phyloP scores from a whole-genome alignment of 1,140 invertebrate species.

The Drosophila novamexicana region DNA sequence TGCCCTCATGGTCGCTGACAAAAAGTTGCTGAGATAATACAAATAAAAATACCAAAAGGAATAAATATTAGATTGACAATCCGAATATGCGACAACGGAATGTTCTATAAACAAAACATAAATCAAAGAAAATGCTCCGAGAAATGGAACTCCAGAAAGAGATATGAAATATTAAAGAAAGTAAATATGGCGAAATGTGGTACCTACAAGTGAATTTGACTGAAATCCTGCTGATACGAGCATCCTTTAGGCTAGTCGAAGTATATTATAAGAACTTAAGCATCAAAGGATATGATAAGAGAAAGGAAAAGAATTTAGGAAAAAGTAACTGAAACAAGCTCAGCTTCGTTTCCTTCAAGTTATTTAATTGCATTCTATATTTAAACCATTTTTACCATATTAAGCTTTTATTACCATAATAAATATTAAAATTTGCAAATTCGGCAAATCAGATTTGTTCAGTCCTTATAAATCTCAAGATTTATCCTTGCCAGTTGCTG shows the following conservation, averaged over 20 bases:
- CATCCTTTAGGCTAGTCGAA: no score
- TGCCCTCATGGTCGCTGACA: constrained; percentile 49
- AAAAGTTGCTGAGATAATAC: constrained; percentile 63
- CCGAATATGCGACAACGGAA: constrained; percentile 33
- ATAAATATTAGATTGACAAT: constrained; percentile 41
- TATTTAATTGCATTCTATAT: background rate
- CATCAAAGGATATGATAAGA: background rate
- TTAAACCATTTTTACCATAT: constrained; percentile 5
- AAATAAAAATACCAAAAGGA: constrained; percentile 45
- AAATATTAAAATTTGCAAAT: constrained; percentile 12
- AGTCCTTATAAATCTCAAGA: background rate
- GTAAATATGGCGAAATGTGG: no score
- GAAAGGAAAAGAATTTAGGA: background rate
- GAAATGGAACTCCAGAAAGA: no score
- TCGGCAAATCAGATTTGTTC: background rate
- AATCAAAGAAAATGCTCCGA: constrained; percentile 4
- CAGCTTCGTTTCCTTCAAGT: background rate
- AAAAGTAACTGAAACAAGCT: no score
- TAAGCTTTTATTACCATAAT: constrained; percentile 8
- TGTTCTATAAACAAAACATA: constrained; percentile 23
- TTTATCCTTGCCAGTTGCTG: background rate
- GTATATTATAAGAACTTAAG: no score
- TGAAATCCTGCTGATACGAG: no score
- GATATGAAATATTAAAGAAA: no score
- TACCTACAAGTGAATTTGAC: no score